Base-by-base conservation (phyloP, 2,888 invertebrate genomes). In the Melanophora roralis region DNA sequence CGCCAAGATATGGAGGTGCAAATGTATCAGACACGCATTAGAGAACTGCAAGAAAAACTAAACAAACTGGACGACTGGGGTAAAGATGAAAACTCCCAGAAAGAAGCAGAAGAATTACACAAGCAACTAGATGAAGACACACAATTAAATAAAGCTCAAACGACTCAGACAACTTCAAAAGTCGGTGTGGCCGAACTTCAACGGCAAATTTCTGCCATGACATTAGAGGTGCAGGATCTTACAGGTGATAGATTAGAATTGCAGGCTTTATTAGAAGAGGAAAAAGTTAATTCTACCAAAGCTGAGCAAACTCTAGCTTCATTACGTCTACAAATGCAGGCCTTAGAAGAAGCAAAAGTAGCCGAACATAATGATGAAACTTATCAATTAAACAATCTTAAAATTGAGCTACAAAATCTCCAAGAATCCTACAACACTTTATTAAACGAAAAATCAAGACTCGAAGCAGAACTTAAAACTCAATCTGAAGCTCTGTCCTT, bases 1-100 rank as follows among this genome's bases (percentile, higher is more conserved):
- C 93, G 94, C 81, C 93, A 95, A 88, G 96, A 96, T 83, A 92
- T 92, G 86, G 95, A 95, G 86, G 90, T 96, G 19, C 92, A 94
- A 81, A 91, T 94, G 85, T 94, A 94, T 91, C 93, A 94, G 86
- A 92, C 92, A 74, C 93, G 94, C 86, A 94, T 94, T 83, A 92
- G 93, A 83, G 94, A 95, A 85, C 90, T 95, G 1, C 92, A 92
- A 83, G 91, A 93, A 65, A 94, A 95, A 89, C 86, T 96, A 8
- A 92, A 91, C 64, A 90, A 91, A 40, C 87, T 93, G 9, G 88
- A 88, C 34, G 91, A 92, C 81, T 92, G 92, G 92, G 86, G 85
- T 9, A 84, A 82, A 0, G 82, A 76, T 5, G 57, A 74, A 0
- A n/a, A 43, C 8, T 7, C 14, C 0, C 4, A 27, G n/a, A n/a